A percentile compares a stretch with the other conserved stretches of the same genome.
phyloP scores from a whole-genome alignment of 2,797 vertebrate species.

The Chanos chanos region DNA sequence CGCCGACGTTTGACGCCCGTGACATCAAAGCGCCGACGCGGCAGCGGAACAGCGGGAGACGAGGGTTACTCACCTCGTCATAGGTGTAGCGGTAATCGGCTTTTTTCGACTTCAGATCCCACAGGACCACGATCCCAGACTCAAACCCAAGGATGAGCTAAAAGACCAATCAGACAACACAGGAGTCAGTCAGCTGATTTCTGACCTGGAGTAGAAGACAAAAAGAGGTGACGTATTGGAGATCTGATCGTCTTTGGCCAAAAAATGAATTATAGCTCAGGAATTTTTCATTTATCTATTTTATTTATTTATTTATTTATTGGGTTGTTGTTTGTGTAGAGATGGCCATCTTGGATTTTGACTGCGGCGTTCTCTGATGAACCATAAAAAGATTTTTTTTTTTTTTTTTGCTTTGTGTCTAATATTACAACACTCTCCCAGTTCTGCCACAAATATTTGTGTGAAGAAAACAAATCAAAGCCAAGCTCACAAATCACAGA shows the following conservation, averaged over 20 bases:
- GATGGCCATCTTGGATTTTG: no score
- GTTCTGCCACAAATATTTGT: no score
- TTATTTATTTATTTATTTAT: no score
- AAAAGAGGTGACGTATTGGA: slow-evolving; percentile 50
- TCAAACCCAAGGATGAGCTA: slow-evolving; percentile 99
- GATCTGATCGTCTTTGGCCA: slow-evolving; percentile 9
- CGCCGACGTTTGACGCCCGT: slow-evolving; percentile 59
- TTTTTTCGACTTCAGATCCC: slow-evolving; percentile 99
- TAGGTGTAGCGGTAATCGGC: slow-evolving; percentile 97
- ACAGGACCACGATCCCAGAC: slow-evolving; percentile 92
- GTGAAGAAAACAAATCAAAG: no score
- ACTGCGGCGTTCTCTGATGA: no score
- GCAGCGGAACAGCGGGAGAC: slow-evolving; percentile 30
- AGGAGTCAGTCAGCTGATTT: slow-evolving; percentile 49
- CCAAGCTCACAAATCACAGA: no score
- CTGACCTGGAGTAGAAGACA: no score
- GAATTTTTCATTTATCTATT: not conserved
- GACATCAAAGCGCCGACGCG: slow-evolving; percentile 19
- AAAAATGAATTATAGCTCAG: not conserved
- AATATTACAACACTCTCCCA: no score
- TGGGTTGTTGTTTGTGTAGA: no score
- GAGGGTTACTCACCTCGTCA: slow-evolving; percentile 91
- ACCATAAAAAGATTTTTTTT: no score
- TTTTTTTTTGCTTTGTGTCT: no score
- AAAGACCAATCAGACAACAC: slow-evolving; percentile 51